Conservation (phyloP, 2,888 invertebrate species). For the Drosophila rubida region DNA sequence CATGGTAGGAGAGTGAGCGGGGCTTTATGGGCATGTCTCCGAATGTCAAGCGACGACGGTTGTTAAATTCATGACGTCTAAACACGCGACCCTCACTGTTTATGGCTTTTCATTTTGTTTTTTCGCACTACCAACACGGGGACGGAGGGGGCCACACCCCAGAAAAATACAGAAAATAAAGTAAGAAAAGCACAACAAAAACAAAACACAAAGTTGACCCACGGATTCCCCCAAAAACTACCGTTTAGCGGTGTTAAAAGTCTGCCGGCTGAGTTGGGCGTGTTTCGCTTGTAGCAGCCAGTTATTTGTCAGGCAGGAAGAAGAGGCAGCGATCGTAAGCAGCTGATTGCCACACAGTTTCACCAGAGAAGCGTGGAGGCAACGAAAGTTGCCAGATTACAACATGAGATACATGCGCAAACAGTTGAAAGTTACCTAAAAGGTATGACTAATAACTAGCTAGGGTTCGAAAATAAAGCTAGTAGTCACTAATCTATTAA, state of each 20-base stretch:
- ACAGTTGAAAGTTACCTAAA: not conserved
- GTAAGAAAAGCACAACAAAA: not conserved
- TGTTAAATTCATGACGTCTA: conserved; percentile 70
- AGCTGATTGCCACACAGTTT: conserved; percentile 14
- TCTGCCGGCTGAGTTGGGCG: conserved; percentile 49
- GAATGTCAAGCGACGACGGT: conserved; percentile 37
- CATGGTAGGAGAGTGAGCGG: not conserved
- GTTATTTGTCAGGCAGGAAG: conserved; percentile 11
- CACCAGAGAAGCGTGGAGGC: not conserved
- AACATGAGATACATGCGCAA: not conserved
- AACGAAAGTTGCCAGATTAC: not conserved
- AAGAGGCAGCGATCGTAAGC: conserved; percentile 19
- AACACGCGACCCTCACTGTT: conserved; percentile 71
- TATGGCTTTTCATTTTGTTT: conserved; percentile 62
- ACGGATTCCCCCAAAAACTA: conserved; percentile 26
- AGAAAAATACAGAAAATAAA: conserved; percentile 25
- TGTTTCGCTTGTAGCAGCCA: conserved; percentile 17
- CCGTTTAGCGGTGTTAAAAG: conserved; percentile 69
- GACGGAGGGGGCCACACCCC: conserved; percentile 36
- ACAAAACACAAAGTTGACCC: conserved; percentile 26
- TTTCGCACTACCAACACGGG: conserved; percentile 21
- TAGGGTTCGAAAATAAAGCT: not conserved
- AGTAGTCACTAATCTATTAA: no score
- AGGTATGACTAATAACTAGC: not conserved
- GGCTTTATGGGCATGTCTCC: conserved; percentile 27